Evolutionary conservation across 1,140 invertebrate genomes (phyloP).

Genomic region (Drosophila pseudoobscura): DNA sequence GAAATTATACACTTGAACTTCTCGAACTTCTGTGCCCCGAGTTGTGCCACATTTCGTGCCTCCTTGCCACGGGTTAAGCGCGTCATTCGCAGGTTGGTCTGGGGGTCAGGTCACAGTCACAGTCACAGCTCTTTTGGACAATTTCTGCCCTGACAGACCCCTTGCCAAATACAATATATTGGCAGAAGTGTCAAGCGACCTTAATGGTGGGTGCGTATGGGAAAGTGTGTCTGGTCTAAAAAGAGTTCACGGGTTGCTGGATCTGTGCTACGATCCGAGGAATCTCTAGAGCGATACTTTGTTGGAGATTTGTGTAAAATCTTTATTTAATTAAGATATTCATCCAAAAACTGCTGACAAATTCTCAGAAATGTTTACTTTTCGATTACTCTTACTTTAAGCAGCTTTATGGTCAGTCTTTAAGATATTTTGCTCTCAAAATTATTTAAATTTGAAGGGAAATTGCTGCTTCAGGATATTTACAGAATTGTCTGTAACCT

Average conservation of each 20-base stretch:
- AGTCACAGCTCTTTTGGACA: slow-evolving; percentile 6
- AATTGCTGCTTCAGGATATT: no score
- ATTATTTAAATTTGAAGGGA: background rate
- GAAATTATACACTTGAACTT: slow-evolving; percentile 80
- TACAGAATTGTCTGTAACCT: no score
- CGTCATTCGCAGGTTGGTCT: background rate
- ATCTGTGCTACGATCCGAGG: no score
- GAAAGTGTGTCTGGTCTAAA: background rate
- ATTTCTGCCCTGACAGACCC: background rate
- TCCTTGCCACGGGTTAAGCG: slow-evolving; percentile 35
- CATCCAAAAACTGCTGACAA: no score
- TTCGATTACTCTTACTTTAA: no score
- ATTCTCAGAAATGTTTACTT: no score
- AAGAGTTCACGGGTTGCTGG: no score
- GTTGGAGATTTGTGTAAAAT: no score
- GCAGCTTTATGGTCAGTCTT: no score
- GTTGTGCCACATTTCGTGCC: slow-evolving; percentile 16
- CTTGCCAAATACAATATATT: slow-evolving; percentile 4
- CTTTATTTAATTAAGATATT: no score
- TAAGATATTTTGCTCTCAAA: no score
- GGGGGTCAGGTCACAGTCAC: slow-evolving; percentile 30
- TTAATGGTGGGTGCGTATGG: slow-evolving; percentile 20
- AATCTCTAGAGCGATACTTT: no score
- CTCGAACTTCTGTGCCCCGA: slow-evolving; percentile 44
- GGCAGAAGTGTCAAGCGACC: background rate